Percentiles rank a stretch among this genome's conserved stretches.
Conservation (phyloP, 2,797 vertebrate genomes). For the Nyctibius grandis region DNA sequence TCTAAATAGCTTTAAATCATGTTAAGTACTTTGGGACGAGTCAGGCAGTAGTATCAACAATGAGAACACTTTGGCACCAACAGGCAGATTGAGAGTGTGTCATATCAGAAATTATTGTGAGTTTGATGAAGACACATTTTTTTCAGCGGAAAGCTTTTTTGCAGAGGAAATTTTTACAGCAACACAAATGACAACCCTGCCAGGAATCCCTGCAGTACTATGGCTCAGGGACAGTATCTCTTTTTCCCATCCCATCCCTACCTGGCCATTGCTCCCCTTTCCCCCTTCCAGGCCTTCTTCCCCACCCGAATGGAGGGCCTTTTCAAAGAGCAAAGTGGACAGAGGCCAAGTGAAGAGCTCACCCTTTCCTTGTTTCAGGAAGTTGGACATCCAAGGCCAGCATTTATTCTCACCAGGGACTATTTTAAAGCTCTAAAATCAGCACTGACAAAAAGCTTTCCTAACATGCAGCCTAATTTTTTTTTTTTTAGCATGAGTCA, state of each 20-base stretch:
- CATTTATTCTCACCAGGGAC: neutral
- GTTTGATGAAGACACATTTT: neutral
- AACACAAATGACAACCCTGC: neutral
- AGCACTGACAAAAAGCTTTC: constrained; percentile 8
- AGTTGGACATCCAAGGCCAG: neutral
- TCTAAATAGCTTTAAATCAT: neutral
- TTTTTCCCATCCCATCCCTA: neutral
- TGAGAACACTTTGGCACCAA: neutral
- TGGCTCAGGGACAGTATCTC: neutral
- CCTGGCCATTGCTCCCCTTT: neutral
- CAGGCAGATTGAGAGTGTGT: neutral
- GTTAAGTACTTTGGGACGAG: neutral
- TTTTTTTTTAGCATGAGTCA: neutral
- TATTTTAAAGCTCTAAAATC: constrained; percentile 4
- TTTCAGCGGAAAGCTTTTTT: neutral
- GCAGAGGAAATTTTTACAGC: neutral
- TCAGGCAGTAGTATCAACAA: neutral
- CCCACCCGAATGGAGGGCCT: neutral
- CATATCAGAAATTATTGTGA: neutral
- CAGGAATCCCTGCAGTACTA: neutral
- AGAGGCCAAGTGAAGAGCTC: neutral
- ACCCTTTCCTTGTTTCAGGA: neutral
- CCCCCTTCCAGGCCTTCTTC: neutral
- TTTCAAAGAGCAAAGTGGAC: neutral
- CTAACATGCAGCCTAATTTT: neutral